These are phyloP conservation scores for Mimas tiliae DNA, from an alignment of 2,888 invertebrate genomes.

Conservation along the genomic window DNA sequence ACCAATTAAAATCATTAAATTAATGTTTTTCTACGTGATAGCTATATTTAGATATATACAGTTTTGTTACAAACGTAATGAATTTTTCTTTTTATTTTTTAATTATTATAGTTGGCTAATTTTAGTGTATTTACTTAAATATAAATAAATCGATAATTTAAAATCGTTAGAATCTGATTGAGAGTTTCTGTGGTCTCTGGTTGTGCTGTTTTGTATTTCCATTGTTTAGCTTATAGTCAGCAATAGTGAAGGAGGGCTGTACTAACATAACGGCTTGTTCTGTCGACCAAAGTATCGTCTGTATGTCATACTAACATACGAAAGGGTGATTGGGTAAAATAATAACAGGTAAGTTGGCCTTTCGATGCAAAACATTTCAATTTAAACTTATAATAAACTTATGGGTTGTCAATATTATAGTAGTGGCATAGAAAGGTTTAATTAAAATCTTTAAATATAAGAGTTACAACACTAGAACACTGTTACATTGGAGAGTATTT, in stretches of 20 bases:
- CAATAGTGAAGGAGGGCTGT: conserved; percentile 66
- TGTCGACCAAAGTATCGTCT: conserved; percentile 45
- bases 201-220: conserved; percentile 73
- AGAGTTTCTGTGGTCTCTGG: conserved; percentile 78
- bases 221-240: conserved; percentile 35
- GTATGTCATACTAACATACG: conserved; percentile 37
- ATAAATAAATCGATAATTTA: conserved; percentile 77
- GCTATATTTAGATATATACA: conserved; percentile 36
- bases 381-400: neutral
- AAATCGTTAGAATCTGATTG: conserved; percentile 72
- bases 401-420: neutral
- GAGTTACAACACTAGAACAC: neutral
- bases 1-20: conserved; percentile 11
- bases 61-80: conserved; percentile 52
- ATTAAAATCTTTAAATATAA: neutral
- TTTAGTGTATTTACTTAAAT: conserved; percentile 70
- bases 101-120: conserved; percentile 74
- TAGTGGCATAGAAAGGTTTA: neutral
- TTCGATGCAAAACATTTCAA: neutral
- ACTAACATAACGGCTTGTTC: conserved; percentile 51
- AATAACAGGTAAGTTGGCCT: conserved; percentile 20
- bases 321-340: conserved; percentile 45
- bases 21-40: conserved; percentile 26
- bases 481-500: neutral
- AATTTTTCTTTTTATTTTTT: conserved; percentile 64